phyloP scores from a whole-genome alignment of 2,888 invertebrate genomes.

The Exocentrus adspersus region DNA sequence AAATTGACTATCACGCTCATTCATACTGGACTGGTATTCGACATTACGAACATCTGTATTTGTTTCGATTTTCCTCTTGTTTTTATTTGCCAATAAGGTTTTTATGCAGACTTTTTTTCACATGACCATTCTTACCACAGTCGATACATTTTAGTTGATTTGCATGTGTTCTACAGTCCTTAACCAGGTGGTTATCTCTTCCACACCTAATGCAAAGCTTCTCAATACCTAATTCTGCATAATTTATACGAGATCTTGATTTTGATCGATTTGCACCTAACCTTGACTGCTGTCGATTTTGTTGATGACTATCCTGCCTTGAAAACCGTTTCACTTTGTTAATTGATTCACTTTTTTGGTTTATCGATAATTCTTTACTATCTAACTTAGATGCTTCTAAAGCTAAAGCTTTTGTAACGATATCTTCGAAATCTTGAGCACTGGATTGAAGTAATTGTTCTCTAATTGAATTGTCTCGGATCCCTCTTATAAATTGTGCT shows the following conservation, averaged over 20 bases:
- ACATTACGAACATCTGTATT: neutral
- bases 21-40: neutral
- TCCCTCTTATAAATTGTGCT: slow-evolving; percentile 20
- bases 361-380: neutral
- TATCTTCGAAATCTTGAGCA: slow-evolving; percentile 22
- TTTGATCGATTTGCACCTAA: neutral
- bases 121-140: neutral
- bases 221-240: neutral
- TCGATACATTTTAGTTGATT: neutral
- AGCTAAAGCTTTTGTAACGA: slow-evolving; percentile 26
- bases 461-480: slow-evolving; percentile 23
- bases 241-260: neutral
- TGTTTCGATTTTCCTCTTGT: too few relatives aligned
- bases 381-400: slow-evolving; percentile 33
- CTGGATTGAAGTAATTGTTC: slow-evolving; percentile 29
- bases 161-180: slow-evolving; percentile 8
- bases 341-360: neutral
- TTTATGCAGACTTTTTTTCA: neutral
- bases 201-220: slow-evolving; percentile 14
- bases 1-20: neutral
- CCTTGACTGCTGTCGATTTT: neutral
- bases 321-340: neutral
- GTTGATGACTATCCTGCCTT: neutral
- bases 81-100: neutral
- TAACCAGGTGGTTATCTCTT: slow-evolving; percentile 10